Conservation (phyloP, 23 tunicate species). For the Halocynthia aurantium region DNA sequence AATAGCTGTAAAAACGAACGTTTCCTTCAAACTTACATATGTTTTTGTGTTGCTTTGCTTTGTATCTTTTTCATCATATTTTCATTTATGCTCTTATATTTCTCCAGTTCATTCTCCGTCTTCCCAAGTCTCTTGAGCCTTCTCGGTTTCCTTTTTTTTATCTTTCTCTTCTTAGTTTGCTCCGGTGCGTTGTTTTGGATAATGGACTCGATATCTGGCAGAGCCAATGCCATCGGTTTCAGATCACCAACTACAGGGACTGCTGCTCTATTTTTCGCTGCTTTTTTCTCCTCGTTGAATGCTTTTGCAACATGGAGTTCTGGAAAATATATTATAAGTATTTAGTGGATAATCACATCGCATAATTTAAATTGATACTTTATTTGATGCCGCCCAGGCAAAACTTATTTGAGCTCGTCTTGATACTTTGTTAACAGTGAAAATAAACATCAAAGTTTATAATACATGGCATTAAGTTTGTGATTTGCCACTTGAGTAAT, state of each 20-base stretch:
- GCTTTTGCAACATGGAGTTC: slow-evolving; percentile 7
- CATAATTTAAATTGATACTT: too few species aligned
- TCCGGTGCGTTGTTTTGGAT: background rate
- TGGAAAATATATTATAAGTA: background rate
- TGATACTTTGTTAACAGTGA: too few species aligned
- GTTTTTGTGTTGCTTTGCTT: slow-evolving; percentile 6
- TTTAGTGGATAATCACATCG: too few species aligned
- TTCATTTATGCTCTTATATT: background rate
- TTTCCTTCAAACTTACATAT: background rate
- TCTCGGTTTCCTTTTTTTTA: background rate
- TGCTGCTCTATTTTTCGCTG: slow-evolving; percentile 25
- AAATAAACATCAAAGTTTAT: too few species aligned
- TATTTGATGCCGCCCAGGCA: too few species aligned
- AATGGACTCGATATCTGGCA: background rate
- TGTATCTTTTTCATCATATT: slow-evolving; percentile 1
- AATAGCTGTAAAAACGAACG: too few species aligned
- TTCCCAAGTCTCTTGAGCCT: background rate
- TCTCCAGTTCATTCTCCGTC: background rate
- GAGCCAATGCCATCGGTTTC: slow-evolving; percentile 23
- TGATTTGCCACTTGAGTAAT: too few species aligned
- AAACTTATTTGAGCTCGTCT: too few species aligned
- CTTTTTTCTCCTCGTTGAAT: background rate
- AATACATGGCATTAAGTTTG: too few species aligned
- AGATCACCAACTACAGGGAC: slow-evolving; percentile 18
- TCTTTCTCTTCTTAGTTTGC: background rate